These are phyloP conservation scores for Cheilosia urbana DNA, from an alignment of 2,888 invertebrate genomes.

Conservation along the genomic window DNA sequence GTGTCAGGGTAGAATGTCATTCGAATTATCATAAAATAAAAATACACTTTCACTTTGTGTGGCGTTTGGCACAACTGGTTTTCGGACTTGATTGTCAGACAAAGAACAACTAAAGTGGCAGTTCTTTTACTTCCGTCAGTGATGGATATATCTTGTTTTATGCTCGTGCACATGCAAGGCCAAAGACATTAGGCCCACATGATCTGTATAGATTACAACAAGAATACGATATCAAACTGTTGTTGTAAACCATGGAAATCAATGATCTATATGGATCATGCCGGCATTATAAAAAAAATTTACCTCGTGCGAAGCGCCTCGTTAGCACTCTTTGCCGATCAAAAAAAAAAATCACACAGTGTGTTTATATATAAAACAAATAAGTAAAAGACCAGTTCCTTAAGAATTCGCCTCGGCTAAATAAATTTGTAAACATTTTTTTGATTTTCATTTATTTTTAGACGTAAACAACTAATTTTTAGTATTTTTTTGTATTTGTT, in stretches of 20 bases:
- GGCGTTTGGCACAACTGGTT: too few species aligned
- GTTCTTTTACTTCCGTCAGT: slow-evolving; percentile 17
- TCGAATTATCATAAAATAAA: slow-evolving; percentile 44
- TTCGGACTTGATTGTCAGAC: background rate
- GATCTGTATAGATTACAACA: background rate
- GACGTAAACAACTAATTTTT: slow-evolving; percentile 36
- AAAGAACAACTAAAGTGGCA: slow-evolving; percentile 2
- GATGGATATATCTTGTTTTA: background rate
- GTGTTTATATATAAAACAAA: background rate
- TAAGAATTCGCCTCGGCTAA: background rate
- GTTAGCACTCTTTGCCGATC: background rate
- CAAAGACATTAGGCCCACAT: slow-evolving; percentile 19
- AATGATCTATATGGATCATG: too few species aligned
- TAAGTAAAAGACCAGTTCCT: background rate
- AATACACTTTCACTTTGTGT: slow-evolving; percentile 57
- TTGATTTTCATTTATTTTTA: slow-evolving; percentile 29
- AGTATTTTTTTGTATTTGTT: slow-evolving; percentile 13
- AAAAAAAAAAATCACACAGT: background rate
- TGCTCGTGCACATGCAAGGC: slow-evolving; percentile 12
- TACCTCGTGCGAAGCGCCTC: background rate
- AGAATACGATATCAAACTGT: too few species aligned
- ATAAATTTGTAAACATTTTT: slow-evolving; percentile 39
- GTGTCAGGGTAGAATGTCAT: slow-evolving; percentile 50
- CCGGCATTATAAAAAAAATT: too few species aligned
- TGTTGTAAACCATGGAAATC: too few species aligned